A percentile compares a stretch with the other conserved stretches of the same genome.
Conservation (phyloP, 30 jellyfish, hydroid and myxozoan genomes). For the Chrysaora quinquecirrha region DNA sequence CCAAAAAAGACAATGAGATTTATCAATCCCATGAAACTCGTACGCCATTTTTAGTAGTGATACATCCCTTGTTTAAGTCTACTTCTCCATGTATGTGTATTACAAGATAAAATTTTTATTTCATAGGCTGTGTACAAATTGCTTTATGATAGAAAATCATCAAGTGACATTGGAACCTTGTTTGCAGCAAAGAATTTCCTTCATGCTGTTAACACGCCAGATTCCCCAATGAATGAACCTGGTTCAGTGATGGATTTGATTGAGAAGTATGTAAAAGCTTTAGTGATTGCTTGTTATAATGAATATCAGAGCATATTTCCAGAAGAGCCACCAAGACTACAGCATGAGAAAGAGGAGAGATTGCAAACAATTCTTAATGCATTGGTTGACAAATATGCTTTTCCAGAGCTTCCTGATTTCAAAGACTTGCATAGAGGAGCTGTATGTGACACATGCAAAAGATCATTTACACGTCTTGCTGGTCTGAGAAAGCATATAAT, state of each 20-base stretch:
- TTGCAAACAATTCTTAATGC: conserved; percentile 38
- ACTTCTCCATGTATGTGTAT: not conserved
- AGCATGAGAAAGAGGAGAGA: conserved; percentile 23
- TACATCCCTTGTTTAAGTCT: too few species aligned
- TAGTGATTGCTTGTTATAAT: conserved; percentile 18
- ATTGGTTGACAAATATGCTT: conserved; percentile 6
- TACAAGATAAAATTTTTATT: not conserved
- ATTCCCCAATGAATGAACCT: conserved; percentile 37
- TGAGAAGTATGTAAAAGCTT: conserved; percentile 21
- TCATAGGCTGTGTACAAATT: conserved; percentile 31
- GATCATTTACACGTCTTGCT: conserved; percentile 3
- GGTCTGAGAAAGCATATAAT: conserved; percentile 14
- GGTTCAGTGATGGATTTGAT: conserved; percentile 14
- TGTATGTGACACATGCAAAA: conserved; percentile 11
- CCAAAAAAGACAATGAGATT: conserved; percentile 17
- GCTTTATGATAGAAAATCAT: conserved; percentile 35
- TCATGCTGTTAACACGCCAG: conserved; percentile 32
- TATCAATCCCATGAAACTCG: not conserved
- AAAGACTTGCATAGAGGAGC: conserved; percentile 13
- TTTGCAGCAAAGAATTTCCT: conserved; percentile 31
- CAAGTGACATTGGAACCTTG: conserved; percentile 34
- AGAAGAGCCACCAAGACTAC: too few species aligned
- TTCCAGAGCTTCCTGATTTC: conserved; percentile 28
- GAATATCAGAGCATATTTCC: conserved; percentile 20
- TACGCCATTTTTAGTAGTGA: not conserved